These are phyloP conservation scores for Dryobotodes eremita DNA, from an alignment of 2,888 invertebrate species.

Conservation along the genomic window DNA sequence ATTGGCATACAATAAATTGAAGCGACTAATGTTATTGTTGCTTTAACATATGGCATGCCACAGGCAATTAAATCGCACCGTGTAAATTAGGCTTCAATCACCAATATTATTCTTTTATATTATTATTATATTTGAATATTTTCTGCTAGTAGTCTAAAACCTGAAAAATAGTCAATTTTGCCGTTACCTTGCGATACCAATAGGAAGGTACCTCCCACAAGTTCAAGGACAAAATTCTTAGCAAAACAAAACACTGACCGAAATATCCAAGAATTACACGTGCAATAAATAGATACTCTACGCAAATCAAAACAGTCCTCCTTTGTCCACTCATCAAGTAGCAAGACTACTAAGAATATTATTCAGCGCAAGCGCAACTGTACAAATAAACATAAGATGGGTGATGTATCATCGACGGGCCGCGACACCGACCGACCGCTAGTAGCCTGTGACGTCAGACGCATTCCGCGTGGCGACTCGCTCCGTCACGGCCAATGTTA, in stretches of 20 bases:
- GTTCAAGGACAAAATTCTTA: not conserved
- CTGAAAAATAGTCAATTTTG: too few relatives aligned
- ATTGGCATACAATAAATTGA: not conserved
- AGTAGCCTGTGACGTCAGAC: slow-evolving; percentile 76
- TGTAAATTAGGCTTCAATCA: not conserved
- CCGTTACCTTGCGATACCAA: not conserved
- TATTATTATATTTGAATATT: too few relatives aligned
- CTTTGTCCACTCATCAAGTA: slow-evolving; percentile 50
- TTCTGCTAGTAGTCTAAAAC: not conserved
- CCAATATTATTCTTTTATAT: not conserved
- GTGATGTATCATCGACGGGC: slow-evolving; percentile 73
- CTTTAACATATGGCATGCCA: not conserved
- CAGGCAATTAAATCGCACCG: not conserved
- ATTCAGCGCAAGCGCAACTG: slow-evolving; percentile 57
- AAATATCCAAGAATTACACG: slow-evolving; percentile 23
- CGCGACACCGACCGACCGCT: slow-evolving; percentile 54
- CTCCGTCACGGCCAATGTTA: slow-evolving; percentile 84
- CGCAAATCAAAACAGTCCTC: slow-evolving; percentile 23
- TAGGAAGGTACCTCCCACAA: not conserved
- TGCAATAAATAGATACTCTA: slow-evolving; percentile 11
- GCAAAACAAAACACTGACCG: slow-evolving; percentile 31
- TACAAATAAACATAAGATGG: slow-evolving; percentile 67
- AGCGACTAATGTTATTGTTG: not conserved
- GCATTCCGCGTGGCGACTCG: slow-evolving; percentile 82
- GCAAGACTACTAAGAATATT: slow-evolving; percentile 41